Percentiles rank a stretch among this genome's conserved stretches.
phyloP scores from a whole-genome alignment of 2,797 vertebrate genomes.

The Sebastes jordani region DNA sequence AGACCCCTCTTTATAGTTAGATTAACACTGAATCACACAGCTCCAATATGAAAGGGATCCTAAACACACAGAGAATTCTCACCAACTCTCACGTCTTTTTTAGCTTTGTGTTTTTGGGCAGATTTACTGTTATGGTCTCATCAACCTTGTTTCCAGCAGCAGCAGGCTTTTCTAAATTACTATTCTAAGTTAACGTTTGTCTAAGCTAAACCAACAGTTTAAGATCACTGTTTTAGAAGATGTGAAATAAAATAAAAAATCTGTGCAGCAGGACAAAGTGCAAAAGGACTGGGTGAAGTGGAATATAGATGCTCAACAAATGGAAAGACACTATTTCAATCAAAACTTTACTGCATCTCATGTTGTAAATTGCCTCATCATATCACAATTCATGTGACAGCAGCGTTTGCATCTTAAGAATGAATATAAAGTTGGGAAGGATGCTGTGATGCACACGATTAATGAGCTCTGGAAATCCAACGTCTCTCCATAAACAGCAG shows the following conservation, averaged over 20 bases:
- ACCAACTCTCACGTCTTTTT: too few relatives aligned
- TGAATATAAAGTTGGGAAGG: too few relatives aligned
- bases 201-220: not conserved
- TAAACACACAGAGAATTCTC: not conserved
- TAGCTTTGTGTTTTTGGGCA: too few relatives aligned
- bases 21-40: not conserved
- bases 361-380: too few relatives aligned
- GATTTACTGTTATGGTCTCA: too few relatives aligned
- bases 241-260: not conserved
- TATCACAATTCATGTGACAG: not conserved
- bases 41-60: too few relatives aligned
- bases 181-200: not conserved
- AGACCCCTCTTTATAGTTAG: too few relatives aligned
- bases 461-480: not conserved
- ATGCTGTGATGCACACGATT: too few relatives aligned
- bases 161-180: too few relatives aligned
- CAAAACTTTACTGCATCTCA: rapidly evolving
- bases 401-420: not conserved
- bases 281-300: not conserved
- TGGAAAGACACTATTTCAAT: not conserved
- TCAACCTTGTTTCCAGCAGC: too few relatives aligned
- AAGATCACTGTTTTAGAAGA: not conserved
- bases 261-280: not conserved
- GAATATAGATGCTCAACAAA: not conserved
- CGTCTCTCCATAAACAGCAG: not conserved